Percentiles rank a stretch among this genome's conserved stretches.
Conservation (phyloP, 2,888 invertebrate genomes). For the Tanytarsus gracilentus region DNA sequence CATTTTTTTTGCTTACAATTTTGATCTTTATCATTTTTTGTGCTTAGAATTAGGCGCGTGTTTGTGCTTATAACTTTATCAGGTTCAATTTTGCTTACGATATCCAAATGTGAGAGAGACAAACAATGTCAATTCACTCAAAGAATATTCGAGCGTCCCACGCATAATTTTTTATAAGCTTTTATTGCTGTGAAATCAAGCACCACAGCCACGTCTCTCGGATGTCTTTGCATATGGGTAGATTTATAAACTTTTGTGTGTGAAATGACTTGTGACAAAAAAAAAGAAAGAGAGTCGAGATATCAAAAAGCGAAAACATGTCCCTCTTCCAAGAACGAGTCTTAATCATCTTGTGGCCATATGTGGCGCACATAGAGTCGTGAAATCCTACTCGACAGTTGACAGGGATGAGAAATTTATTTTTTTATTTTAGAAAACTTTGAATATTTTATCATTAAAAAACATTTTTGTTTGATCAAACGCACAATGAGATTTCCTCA, state of each 20-base stretch:
- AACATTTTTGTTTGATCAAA: not conserved
- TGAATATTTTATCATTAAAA: too few species aligned
- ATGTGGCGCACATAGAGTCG: not conserved
- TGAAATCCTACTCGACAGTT: not conserved
- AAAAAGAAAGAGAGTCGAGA: not conserved
- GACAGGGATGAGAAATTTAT: not conserved
- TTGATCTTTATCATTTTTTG: too few species aligned
- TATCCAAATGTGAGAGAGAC: too few species aligned
- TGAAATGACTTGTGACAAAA: too few species aligned
- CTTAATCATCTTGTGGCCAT: slow-evolving; percentile 8
- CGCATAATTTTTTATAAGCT: slow-evolving; percentile 14
- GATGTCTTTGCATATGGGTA: not conserved
- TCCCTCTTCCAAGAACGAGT: too few species aligned
- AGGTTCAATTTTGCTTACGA: too few species aligned
- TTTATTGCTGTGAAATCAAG: slow-evolving; percentile 7
- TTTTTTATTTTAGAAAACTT: not conserved
- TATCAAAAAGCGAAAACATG: too few species aligned
- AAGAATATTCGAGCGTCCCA: not conserved
- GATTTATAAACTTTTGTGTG: too few species aligned
- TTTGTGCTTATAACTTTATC: too few species aligned
- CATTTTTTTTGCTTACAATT: too few species aligned
- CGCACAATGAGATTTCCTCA: not conserved
- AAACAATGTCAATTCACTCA: slow-evolving; percentile 16
- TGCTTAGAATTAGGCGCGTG: too few species aligned
- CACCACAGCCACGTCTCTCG: not conserved